Evolutionary conservation across 2,888 invertebrate genomes (phyloP).

Genomic region (Amiota mariae): DNA sequence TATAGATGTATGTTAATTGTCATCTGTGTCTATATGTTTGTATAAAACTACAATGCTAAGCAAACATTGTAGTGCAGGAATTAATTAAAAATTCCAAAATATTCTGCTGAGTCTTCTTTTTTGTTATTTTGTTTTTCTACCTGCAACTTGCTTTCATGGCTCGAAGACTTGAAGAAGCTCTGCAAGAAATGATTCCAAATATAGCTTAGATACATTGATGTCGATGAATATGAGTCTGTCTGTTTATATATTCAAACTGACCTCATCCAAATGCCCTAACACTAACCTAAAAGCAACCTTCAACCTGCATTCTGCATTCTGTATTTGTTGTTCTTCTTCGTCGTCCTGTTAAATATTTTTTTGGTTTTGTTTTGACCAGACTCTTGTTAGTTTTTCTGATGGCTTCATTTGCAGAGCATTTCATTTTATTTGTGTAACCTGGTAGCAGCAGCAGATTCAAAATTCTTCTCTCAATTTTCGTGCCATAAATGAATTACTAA

Average conservation of each 20-base stretch:
- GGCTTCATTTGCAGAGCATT: not conserved
- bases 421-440: not conserved
- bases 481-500: conserved; percentile 1
- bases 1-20: not conserved
- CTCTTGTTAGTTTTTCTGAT: not conserved
- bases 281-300: too few relatives aligned
- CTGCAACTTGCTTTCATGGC: not conserved
- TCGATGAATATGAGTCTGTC: not conserved
- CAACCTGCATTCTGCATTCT: too few relatives aligned
- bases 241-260: too few relatives aligned
- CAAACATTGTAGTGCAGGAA: conserved; percentile 46
- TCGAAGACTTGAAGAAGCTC: conserved; percentile 47
- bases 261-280: too few relatives aligned
- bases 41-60: conserved; percentile 12
- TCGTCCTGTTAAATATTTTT: too few relatives aligned
- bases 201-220: conserved; percentile 15
- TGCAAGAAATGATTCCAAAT: conserved; percentile 21
- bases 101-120: conserved; percentile 66
- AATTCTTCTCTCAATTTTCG: not conserved
- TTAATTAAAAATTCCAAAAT: conserved; percentile 70
- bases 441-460: not conserved
- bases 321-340: not conserved
- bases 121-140: conserved; percentile 38
- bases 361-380: not conserved
- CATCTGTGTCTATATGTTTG: conserved; percentile 26